phyloP scores from a whole-genome alignment of 2,113 vertebrate species.

The Buteo buteo region DNA sequence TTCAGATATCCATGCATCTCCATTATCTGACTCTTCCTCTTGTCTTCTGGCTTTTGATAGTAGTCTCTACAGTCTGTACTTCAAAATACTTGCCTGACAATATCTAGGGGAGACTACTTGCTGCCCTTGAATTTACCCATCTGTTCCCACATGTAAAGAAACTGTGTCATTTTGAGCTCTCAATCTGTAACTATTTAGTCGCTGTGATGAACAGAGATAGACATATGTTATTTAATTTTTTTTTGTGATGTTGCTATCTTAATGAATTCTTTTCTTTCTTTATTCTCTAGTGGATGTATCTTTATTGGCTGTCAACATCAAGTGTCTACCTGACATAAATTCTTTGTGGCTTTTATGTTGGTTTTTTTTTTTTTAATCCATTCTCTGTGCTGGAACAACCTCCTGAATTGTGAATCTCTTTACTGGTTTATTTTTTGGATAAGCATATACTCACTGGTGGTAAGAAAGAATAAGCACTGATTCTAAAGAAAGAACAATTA shows the following conservation, averaged over 20 bases:
- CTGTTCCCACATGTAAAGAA: background rate
- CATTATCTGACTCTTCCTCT: background rate
- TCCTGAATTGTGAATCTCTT: background rate
- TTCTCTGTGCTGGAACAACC: background rate
- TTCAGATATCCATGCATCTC: background rate
- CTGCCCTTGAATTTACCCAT: background rate
- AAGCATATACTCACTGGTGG: constrained; percentile 81
- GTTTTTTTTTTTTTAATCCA: background rate
- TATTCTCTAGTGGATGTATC: background rate
- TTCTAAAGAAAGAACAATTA: constrained; percentile 53
- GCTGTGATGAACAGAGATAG: background rate
- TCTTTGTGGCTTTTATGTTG: background rate
- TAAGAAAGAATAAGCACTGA: constrained; percentile 85
- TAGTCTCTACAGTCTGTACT: background rate
- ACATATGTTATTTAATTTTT: background rate
- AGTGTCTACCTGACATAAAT: background rate
- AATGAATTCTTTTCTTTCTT: background rate
- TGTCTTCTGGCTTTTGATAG: background rate
- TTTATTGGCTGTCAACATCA: background rate
- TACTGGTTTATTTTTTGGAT: background rate
- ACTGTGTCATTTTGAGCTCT: background rate
- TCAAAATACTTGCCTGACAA: background rate
- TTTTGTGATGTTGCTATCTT: background rate
- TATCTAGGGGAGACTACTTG: background rate
- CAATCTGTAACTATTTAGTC: background rate